Percentiles rank a stretch among this genome's conserved stretches.
Conservation (phyloP, 2,888 invertebrate genomes). For the Rhamnusium bicolor region DNA sequence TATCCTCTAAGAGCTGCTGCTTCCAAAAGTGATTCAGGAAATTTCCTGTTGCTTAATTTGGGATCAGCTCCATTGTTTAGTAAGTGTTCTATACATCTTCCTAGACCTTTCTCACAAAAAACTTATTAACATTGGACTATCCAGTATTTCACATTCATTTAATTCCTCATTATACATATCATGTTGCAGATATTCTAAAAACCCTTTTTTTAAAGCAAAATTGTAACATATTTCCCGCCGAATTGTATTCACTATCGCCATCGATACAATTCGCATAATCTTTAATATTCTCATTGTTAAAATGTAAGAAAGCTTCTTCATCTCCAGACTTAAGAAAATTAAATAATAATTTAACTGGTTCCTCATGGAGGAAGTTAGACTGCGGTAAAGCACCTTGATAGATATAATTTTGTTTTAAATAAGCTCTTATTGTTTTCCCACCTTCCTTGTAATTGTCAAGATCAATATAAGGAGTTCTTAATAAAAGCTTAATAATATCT, state of each 20-base stretch:
- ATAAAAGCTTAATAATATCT: slow-evolving; percentile 43
- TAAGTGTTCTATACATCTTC: slow-evolving; percentile 52
- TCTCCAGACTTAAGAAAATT: slow-evolving; percentile 53
- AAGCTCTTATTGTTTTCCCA: slow-evolving; percentile 50
- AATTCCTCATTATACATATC: slow-evolving; percentile 33
- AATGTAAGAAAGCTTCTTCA: slow-evolving; percentile 52
- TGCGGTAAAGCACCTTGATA: slow-evolving; percentile 27
- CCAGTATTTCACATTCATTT: slow-evolving; percentile 44
- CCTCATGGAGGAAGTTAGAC: slow-evolving; percentile 36
- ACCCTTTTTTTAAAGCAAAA: slow-evolving; percentile 55
- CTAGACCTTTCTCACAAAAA: slow-evolving; percentile 52
- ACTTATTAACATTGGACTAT: slow-evolving; percentile 50
- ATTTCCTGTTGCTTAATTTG: slow-evolving; percentile 43
- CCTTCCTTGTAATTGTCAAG: slow-evolving; percentile 51
- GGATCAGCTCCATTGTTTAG: slow-evolving; percentile 55
- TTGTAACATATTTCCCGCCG: slow-evolving; percentile 54
- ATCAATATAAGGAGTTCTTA: slow-evolving; percentile 46
- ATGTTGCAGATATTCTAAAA: slow-evolving; percentile 49
- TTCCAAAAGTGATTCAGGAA: slow-evolving; percentile 48
- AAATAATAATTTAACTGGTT: slow-evolving; percentile 49
- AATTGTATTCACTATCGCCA: slow-evolving; percentile 41
- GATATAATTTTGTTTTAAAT: slow-evolving; percentile 48
- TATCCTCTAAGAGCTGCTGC: slow-evolving; percentile 51
- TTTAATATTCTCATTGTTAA: slow-evolving; percentile 51
- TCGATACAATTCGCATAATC: slow-evolving; percentile 49